These are phyloP conservation scores for Ctena decussata DNA, from an alignment of 2,888 invertebrate genomes.

Conservation along the genomic window DNA sequence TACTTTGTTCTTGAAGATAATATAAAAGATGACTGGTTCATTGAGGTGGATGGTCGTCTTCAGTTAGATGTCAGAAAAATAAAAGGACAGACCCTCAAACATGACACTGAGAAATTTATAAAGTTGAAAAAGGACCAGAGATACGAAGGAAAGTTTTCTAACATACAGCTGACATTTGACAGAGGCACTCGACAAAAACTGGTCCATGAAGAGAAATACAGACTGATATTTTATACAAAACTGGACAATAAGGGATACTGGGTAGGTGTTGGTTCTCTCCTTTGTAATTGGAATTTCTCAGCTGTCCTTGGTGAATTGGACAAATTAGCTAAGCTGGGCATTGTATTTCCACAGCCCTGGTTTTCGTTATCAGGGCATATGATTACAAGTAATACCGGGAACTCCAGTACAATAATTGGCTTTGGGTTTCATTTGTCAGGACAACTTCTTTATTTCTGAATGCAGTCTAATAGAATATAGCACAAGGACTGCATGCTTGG, in stretches of 20 bases:
- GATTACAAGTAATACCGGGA: too few species aligned
- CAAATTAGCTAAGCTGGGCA: too few species aligned
- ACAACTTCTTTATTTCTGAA: too few species aligned
- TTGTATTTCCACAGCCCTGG: too few species aligned
- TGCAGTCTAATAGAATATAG: too few species aligned
- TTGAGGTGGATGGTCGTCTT: background rate
- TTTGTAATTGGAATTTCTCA: too few species aligned
- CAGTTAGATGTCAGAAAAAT: background rate
- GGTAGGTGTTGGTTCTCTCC: slow-evolving; percentile 13
- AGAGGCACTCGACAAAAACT: slow-evolving; percentile 22
- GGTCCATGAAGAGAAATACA: slow-evolving; percentile 60
- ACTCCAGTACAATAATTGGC: too few species aligned
- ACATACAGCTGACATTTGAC: slow-evolving; percentile 26
- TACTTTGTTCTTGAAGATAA: slow-evolving; percentile 51
- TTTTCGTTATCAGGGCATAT: too few species aligned
- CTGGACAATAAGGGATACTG: slow-evolving; percentile 12
- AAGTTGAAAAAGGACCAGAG: slow-evolving; percentile 10
- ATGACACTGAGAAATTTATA: background rate
- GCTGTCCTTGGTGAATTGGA: too few species aligned
- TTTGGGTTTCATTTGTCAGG: too few species aligned
- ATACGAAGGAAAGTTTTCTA: slow-evolving; percentile 37
- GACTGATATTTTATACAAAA: slow-evolving; percentile 40
- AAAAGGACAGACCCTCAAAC: background rate
- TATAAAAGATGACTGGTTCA: slow-evolving; percentile 11
- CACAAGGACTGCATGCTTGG: too few species aligned